phyloP scores from a whole-genome alignment of 2,888 invertebrate species.

The Capitulum mitella region DNA sequence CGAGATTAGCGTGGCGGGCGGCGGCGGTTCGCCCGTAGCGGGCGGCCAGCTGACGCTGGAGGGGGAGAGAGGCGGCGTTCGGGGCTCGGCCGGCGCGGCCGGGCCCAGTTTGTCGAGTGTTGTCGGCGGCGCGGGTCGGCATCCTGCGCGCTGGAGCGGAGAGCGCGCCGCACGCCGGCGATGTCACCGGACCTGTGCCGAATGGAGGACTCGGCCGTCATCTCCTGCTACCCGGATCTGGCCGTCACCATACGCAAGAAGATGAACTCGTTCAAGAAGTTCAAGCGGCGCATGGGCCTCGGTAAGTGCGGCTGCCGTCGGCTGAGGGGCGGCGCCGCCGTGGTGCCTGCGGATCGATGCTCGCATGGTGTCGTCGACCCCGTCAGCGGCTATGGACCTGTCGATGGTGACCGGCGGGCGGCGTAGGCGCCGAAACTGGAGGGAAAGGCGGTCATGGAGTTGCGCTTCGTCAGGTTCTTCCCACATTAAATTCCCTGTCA shows the following conservation, averaged over 20 bases:
- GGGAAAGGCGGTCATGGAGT: no score
- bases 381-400: no score
- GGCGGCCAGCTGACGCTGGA: not conserved
- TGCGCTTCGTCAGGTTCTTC: no score
- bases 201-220: constrained; percentile 10
- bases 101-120: not conserved
- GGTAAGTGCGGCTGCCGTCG: constrained; percentile 54
- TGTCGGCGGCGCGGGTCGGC: not conserved
- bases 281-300: constrained; percentile 77
- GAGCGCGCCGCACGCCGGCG: no score
- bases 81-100: not conserved
- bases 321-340: not conserved
- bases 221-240: constrained; percentile 28
- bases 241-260: constrained; percentile 48
- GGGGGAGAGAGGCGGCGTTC: not conserved
- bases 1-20: not conserved
- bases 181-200: constrained; percentile 19
- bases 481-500: no score
- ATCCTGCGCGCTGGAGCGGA: no score
- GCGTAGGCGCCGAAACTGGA: no score
- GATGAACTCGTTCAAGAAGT: constrained; percentile 84
- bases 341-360: not conserved
- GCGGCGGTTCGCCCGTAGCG: not conserved
- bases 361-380: no score
- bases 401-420: no score